Evolutionary conservation across 1,140 invertebrate genomes (phyloP), one percentile per base, ranked within the genome.

Genomic region (Bactericera cockerelli): DNA sequence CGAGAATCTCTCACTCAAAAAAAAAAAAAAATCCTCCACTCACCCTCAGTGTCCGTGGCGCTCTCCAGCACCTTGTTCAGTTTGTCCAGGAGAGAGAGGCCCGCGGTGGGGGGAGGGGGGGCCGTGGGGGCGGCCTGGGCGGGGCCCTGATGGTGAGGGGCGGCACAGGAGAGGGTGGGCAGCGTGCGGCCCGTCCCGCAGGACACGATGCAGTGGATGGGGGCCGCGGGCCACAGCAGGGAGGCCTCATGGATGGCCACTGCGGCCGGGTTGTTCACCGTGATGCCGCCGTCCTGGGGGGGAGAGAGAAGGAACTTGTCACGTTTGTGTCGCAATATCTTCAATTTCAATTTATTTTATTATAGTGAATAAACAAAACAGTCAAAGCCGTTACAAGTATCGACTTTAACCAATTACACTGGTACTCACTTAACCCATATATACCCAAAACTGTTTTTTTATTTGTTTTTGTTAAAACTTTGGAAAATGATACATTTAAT

Each of bases 181-280:
- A 63, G 68, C 55, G 61, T 60, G 58, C 78, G 74, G 1, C 90
- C 93, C 61, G 88, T 94, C 11, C 93, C 93, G 62, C 93, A 79
- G 0, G 90, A 94, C 24, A 96, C 76, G 1, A 96, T 81, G 71
- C 90, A 91, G 61, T 90, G 86, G 42, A 94, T 75, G 0, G 77
- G 72, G 65, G 78, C 79, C 59, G 84, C 75, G 1, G 90, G 90
- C 86, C 90, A 96, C 13, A 96, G 69, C 36, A 86, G 77, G 66
- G 81, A 82, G 0, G 87, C 84, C 74, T 97, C 93, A 66, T 93
- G 89, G 33, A 96, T 76, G 0, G 87, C 93, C 1, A 96, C 80
- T 1, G 87, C 86, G 14, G 89, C 84, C 1, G 92, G 91, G 73
- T 96, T 96, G 73, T 96, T 96, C 0, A 85, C 81, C 67, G 94